Evolutionary conservation across 2,888 invertebrate genomes (phyloP).

Genomic region (Galerucella nymphaeae): DNA sequence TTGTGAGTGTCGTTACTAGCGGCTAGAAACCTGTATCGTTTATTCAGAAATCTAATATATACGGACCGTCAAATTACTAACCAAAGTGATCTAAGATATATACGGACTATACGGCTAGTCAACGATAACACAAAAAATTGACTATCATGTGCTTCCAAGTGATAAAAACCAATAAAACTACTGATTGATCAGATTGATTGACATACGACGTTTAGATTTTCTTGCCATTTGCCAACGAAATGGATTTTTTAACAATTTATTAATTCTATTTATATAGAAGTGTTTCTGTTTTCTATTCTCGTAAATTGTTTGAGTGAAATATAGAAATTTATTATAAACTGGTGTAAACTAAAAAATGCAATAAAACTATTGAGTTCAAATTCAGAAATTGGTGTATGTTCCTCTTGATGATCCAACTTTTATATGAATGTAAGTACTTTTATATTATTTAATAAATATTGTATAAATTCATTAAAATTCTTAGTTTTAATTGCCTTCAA

Average conservation of each 20-base stretch:
- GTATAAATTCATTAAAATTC: not conserved
- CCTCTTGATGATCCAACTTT: constrained; percentile 16
- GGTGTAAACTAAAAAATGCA: constrained; percentile 21
- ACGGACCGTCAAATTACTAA: too few relatives aligned
- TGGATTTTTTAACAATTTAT: constrained; percentile 31
- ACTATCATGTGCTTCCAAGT: not conserved
- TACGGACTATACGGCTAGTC: not conserved
- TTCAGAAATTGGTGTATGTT: constrained; percentile 18
- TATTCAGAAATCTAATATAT: too few relatives aligned
- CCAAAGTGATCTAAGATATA: too few relatives aligned
- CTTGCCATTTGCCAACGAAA: constrained; percentile 36
- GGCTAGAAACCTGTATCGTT: too few relatives aligned
- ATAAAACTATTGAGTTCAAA: constrained; percentile 22
- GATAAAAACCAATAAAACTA: too few relatives aligned
- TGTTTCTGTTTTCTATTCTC: constrained; percentile 12
- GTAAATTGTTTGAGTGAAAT: constrained; percentile 22
- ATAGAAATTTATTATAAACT: constrained; percentile 13
- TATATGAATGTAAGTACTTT: constrained; percentile 26
- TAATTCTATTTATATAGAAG: constrained; percentile 23
- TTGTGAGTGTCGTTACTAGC: too few relatives aligned
- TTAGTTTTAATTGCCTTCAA: not conserved
- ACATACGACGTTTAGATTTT: constrained; percentile 23
- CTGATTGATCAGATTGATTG: too few relatives aligned
- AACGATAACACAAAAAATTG: not conserved
- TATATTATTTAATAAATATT: constrained; percentile 5